phyloP scores from a whole-genome alignment of 2,797 vertebrate genomes.

The Microctenopoma steveboyesi region DNA sequence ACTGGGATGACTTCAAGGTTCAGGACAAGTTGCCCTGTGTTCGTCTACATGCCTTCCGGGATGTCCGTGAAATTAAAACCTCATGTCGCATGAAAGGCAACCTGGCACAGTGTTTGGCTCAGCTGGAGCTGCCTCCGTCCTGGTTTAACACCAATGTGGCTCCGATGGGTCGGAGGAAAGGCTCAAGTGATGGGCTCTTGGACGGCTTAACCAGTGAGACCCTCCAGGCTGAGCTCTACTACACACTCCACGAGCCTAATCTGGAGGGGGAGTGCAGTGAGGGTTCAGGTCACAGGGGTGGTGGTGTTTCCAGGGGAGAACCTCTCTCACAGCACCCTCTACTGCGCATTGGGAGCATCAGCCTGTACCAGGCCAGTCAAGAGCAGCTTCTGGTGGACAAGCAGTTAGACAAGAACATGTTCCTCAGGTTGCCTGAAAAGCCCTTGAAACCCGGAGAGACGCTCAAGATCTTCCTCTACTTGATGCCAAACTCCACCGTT shows the following conservation, averaged over 20 bases:
- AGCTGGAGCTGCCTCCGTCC: constrained; percentile 90
- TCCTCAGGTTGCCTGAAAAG: constrained; percentile 92
- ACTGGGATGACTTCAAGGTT: constrained; percentile 95
- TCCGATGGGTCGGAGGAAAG: constrained; percentile 86
- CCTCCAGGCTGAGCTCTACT: constrained; percentile 94
- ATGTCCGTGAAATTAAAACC: constrained; percentile 91
- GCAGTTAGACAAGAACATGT: constrained; percentile 90
- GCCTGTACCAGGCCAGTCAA: constrained; percentile 88
- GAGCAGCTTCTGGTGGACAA: constrained; percentile 91
- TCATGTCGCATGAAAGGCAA: constrained; percentile 92
- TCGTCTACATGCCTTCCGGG: constrained; percentile 92
- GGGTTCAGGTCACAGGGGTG: constrained; percentile 70
- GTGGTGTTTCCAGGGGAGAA: constrained; percentile 80
- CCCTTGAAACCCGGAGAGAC: constrained; percentile 93
- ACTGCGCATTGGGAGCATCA: constrained; percentile 96
- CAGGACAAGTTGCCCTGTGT: constrained; percentile 93
- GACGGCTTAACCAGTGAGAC: constrained; percentile 84
- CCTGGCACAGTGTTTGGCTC: constrained; percentile 93
- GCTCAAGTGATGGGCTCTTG: constrained; percentile 80
- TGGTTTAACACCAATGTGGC: constrained; percentile 93
- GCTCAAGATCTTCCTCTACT: constrained; percentile 89
- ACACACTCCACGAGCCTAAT: constrained; percentile 90
- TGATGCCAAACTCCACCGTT: constrained; percentile 93
- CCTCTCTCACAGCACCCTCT: constrained; percentile 92
- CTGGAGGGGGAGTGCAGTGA: constrained; percentile 86